phyloP scores from a whole-genome alignment of 2,888 invertebrate genomes.

The Dermolepida albohirtum region DNA sequence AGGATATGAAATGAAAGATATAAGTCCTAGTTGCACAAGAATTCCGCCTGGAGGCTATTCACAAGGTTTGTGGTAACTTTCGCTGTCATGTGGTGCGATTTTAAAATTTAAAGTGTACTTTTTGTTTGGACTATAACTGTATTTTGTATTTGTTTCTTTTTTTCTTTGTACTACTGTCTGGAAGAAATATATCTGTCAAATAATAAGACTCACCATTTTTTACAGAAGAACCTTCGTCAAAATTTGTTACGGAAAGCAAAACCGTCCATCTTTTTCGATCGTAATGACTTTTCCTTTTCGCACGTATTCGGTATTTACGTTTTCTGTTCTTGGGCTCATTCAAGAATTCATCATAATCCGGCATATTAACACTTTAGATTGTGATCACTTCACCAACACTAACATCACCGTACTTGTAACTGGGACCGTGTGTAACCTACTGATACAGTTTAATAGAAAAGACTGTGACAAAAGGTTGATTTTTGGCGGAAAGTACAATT shows the following conservation, averaged over 20 bases:
- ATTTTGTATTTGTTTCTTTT: not conserved
- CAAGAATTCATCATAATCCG: conserved; percentile 55
- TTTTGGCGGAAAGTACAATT: conserved; percentile 1
- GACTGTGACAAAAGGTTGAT: conserved; percentile 14
- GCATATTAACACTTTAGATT: conserved; percentile 48
- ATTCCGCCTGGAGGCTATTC: conserved; percentile 64
- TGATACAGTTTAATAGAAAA: not conserved
- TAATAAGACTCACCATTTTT: conserved; percentile 13
- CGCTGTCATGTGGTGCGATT: not conserved
- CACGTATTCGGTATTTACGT: conserved; percentile 56
- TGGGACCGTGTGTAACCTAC: no score
- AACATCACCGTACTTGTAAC: not conserved
- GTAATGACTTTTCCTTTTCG: conserved; percentile 47
- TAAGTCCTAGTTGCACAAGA: conserved; percentile 52
- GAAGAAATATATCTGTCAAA: not conserved
- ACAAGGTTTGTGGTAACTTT: conserved; percentile 60
- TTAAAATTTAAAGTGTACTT: not conserved
- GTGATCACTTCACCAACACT: conserved; percentile 9
- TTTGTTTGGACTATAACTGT: not conserved
- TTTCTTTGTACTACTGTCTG: conserved; percentile 1
- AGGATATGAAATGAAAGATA: conserved; percentile 55
- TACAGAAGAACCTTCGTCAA: not conserved
- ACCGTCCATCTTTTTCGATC: conserved; percentile 53
- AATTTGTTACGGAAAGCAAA: conserved; percentile 53
- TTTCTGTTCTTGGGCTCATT: conserved; percentile 54